Base-by-base conservation (phyloP, 2,113 vertebrate species). In the Gorsachius goisagi region DNA sequence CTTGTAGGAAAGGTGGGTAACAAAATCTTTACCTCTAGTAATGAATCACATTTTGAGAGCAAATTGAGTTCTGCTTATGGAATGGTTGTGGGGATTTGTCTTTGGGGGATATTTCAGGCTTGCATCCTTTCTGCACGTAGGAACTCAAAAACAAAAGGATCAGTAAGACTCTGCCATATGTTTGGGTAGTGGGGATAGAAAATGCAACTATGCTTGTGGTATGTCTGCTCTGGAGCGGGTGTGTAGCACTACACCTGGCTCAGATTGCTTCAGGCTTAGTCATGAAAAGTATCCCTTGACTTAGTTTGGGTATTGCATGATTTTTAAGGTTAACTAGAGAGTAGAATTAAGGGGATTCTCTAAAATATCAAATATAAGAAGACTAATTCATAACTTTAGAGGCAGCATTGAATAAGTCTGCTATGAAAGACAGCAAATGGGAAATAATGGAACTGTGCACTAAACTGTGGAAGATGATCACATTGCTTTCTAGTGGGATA, bases 41-140 rank as follows among this genome's bases (percentile, higher is more conserved):
- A 79, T 19, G 6, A 79, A 64, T 68, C 21, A 64, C 4, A 4
- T 87, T 89, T 71, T 80, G 22, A 63, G 60, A 91, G 69, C 37
- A 85, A 85, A 85, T 27, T 66, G 59, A 53, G 33, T 12, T 58
- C n/a, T 81, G 32, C 14, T 93, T 45, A 15, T 30, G 15, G 58
- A 83, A 52, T 39, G 8, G 9, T 72, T 77, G 14, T 37, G 11
- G 35, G 9, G 12, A 47, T 72, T 87, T 75, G 20, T 49, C 39
- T 77, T 44, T 20, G 17, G 26, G 44, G 12, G 32, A 7, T 2
- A 2, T 78, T 82, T 77, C 72, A 77, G 55, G 11, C 17, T 80
- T 66, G 15, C 3, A 1, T 74, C 20, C 17, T 49, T 37, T 75
- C n/a, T 68, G 37, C n/a, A 16, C 0, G 0, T 10, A 11, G 4